These are phyloP conservation scores for Turritopsis dohrnii DNA, from an alignment of 30 jellyfish, hydroid and myxozoan species.

Conservation along the genomic window DNA sequence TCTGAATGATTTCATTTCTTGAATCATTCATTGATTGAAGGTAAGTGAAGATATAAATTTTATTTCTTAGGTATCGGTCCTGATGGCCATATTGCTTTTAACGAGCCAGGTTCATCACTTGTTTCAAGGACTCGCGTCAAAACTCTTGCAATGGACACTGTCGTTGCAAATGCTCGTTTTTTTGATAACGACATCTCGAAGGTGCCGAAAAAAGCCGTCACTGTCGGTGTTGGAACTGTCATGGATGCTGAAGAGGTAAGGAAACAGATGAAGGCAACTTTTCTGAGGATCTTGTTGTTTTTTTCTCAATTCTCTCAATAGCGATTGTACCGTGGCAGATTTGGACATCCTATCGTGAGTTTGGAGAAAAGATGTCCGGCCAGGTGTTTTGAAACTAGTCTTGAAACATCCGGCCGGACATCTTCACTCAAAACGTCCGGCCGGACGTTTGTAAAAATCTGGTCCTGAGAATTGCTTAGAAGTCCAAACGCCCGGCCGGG, in stretches of 20 bases:
- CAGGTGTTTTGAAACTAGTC: no score
- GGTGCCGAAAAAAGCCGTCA: conserved; percentile 82
- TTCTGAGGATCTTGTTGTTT: no score
- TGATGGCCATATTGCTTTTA: conserved; percentile 95
- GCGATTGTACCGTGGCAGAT: no score
- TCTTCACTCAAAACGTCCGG: no score
- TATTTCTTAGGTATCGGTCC: conserved; percentile 84
- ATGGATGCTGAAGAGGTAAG: conserved; percentile 93
- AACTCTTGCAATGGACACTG: conserved; percentile 93
- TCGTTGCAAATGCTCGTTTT: conserved; percentile 90
- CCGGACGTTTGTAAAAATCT: no score
- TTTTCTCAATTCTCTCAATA: no score
- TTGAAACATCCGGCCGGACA: no score
- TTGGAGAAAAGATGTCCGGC: no score
- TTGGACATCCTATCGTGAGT: no score
- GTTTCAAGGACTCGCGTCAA: conserved; percentile 89
- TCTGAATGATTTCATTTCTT: neutral
- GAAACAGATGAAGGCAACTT: neutral
- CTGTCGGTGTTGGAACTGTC: conserved; percentile 98
- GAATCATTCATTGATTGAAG: neutral
- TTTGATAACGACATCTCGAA: conserved; percentile 70
- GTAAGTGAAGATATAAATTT: neutral
- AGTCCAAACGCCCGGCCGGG: no score
- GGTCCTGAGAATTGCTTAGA: no score
- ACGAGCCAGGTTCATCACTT: conserved; percentile 95